Conservation (phyloP, 2,888 invertebrate genomes). For the Tinea semifulvella region DNA sequence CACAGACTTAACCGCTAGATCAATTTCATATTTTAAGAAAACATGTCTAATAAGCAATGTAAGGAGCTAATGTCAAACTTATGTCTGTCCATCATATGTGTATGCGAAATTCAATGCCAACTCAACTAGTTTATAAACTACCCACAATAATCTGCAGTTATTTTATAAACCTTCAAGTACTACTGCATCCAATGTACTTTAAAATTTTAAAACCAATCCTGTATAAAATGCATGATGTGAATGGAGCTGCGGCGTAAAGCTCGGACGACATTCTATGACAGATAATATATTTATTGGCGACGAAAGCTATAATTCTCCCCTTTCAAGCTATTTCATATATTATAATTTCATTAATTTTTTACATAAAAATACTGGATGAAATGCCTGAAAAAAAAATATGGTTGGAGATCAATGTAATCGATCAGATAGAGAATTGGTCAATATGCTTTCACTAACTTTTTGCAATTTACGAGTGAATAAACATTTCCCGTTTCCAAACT, state of each 20-base stretch:
- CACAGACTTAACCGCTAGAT: too few relatives aligned
- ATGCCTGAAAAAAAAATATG: too few relatives aligned
- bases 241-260: constrained; percentile 5
- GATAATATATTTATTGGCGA: constrained; percentile 13
- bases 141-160: background rate
- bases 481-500: background rate
- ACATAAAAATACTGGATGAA: background rate
- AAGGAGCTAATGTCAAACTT: too few relatives aligned
- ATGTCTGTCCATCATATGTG: too few relatives aligned
- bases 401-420: background rate
- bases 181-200: background rate
- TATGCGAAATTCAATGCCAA: too few relatives aligned
- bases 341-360: constrained; percentile 1
- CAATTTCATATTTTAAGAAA: too few relatives aligned
- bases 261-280: background rate
- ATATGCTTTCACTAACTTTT: too few relatives aligned
- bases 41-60: too few relatives aligned
- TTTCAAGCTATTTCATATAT: background rate
- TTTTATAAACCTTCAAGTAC: background rate
- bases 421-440: too few relatives aligned
- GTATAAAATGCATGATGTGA: background rate
- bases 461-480: background rate
- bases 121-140: too few relatives aligned
- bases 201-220: constrained; percentile 6
- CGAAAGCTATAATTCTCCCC: constrained; percentile 2